phyloP scores from a whole-genome alignment of 2,113 vertebrate genomes.

The Empidonax traillii region DNA sequence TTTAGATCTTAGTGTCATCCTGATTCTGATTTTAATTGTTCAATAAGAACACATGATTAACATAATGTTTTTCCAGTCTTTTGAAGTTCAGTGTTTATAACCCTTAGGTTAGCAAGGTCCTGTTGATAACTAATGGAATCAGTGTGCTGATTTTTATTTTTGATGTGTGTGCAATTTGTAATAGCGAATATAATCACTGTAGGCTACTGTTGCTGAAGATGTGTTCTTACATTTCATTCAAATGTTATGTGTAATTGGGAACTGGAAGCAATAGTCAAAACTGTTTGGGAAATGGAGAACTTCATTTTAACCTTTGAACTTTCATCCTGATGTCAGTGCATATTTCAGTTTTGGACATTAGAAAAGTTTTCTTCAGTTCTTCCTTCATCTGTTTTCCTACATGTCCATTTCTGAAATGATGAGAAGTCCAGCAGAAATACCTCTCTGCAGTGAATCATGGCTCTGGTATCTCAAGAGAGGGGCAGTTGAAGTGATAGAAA shows the following conservation, averaged over 20 bases:
- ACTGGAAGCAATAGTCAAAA: neutral
- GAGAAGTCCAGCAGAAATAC: neutral
- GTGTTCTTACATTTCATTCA: neutral
- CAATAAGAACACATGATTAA: neutral
- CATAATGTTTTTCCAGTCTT: neutral
- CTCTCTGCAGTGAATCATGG: neutral
- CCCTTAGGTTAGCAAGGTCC: neutral
- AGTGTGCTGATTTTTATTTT: neutral
- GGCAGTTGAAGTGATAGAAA: neutral
- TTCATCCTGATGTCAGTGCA: neutral
- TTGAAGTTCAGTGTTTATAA: neutral
- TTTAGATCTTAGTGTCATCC: neutral
- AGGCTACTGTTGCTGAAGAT: neutral
- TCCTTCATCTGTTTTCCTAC: neutral
- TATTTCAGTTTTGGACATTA: neutral
- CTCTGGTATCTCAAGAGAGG: neutral
- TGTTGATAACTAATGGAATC: neutral
- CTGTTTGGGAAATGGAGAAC: neutral
- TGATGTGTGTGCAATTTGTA: neutral
- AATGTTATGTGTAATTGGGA: neutral
- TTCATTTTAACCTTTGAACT: neutral
- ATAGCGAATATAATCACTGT: neutral
- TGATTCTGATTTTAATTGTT: neutral
- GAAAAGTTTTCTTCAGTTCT: neutral
- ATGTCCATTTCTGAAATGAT: neutral